phyloP scores from a whole-genome alignment of 2,888 invertebrate species.

The Dynastes tityus region DNA sequence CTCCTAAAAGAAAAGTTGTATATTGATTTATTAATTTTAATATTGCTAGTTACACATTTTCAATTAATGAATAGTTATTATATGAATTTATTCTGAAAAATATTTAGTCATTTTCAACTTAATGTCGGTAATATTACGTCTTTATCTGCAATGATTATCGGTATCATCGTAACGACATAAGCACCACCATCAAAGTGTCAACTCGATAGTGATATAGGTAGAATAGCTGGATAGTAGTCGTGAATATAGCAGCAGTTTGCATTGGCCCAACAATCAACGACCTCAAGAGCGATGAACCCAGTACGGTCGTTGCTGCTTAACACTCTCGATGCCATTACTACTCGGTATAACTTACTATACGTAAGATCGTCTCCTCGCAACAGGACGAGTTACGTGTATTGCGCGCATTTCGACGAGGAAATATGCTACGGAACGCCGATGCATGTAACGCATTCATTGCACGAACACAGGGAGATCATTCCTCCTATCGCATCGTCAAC shows the following conservation, averaged over 20 bases:
- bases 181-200: too few relatives aligned
- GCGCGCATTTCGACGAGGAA: constrained; percentile 17
- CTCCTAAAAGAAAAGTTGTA: too few relatives aligned
- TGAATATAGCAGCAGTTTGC: constrained; percentile 3
- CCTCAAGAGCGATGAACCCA: constrained; percentile 59
- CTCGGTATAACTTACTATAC: constrained; percentile 16
- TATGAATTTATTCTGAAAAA: too few relatives aligned
- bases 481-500: not conserved
- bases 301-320: constrained; percentile 45
- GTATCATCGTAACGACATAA: too few relatives aligned
- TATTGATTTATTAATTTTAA: too few relatives aligned
- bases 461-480: constrained; percentile 5
- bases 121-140: too few relatives aligned
- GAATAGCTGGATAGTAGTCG: not conserved
- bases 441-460: constrained; percentile 7
- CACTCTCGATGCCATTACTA: constrained; percentile 43
- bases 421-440: constrained; percentile 20
- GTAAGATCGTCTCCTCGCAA: not conserved
- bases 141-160: too few relatives aligned
- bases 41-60: too few relatives aligned
- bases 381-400: constrained; percentile 13
- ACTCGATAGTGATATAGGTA: too few relatives aligned
- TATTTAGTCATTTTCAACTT: too few relatives aligned
- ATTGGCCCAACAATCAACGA: constrained; percentile 55
- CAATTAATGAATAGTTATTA: too few relatives aligned